A percentile compares a stretch with the other conserved stretches of the same genome.
phyloP scores from a whole-genome alignment of 2,113 vertebrate species.

The Onychostoma macrolepis region DNA sequence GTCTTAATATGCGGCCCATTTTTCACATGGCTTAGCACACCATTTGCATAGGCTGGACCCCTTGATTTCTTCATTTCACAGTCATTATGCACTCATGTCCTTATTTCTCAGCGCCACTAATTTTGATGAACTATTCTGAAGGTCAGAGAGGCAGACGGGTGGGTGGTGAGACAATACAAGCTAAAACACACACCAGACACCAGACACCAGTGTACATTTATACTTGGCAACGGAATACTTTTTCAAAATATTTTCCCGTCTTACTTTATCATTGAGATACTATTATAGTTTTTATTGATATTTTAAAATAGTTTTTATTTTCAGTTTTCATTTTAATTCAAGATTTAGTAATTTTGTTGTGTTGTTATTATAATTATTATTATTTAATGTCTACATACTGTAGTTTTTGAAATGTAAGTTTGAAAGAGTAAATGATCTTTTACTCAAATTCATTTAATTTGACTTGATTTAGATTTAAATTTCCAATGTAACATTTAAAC shows the following conservation, averaged over 20 bases:
- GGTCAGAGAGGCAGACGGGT: conserved; percentile 78
- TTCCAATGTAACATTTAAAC: neutral
- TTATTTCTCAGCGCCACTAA: conserved; percentile 96
- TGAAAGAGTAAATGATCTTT: neutral
- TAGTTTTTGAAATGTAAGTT: neutral
- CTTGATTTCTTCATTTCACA: conserved; percentile 95
- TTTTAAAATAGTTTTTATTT: neutral
- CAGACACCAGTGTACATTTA: neutral
- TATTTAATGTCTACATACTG: too few species aligned
- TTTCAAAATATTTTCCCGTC: neutral
- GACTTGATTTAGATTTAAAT: neutral
- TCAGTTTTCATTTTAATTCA: neutral
- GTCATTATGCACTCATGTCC: conserved; percentile 97
- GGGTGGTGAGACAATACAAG: neutral
- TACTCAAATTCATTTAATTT: neutral
- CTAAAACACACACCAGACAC: neutral
- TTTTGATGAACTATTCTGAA: conserved; percentile 99
- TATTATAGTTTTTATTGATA: neutral
- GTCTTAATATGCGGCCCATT: conserved; percentile 94
- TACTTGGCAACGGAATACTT: neutral
- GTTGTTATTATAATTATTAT: too few species aligned
- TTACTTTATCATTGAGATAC: neutral
- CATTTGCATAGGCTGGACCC: conserved; percentile 91
- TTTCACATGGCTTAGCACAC: conserved; percentile 92
- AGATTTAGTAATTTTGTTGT: neutral